These are phyloP conservation scores for Megaptera novaeangliae DNA, from an alignment of 2,113 vertebrate genomes.

Conservation along the genomic window DNA sequence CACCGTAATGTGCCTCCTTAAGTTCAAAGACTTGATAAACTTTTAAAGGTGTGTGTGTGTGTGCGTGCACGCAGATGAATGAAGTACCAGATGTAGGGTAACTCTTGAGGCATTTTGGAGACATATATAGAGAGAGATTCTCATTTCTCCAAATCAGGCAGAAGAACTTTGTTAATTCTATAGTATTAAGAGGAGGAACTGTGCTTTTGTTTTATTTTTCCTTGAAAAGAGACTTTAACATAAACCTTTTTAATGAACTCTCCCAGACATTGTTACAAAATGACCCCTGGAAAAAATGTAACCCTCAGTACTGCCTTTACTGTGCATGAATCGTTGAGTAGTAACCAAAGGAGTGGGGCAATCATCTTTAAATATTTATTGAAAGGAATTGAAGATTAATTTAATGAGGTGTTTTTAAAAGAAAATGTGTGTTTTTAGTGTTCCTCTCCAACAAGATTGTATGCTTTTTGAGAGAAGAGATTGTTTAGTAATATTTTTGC, in stretches of 20 bases:
- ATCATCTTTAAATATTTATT: neutral
- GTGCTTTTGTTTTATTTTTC: neutral
- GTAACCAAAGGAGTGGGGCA: no score
- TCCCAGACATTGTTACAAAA: neutral
- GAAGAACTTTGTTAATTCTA: neutral
- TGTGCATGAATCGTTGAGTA: neutral
- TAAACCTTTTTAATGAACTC: neutral
- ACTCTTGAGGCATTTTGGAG: neutral
- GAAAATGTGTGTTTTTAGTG: neutral
- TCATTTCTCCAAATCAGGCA: neutral
- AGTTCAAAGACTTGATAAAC: neutral
- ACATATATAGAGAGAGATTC: neutral
- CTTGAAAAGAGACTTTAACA: neutral
- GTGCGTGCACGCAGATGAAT: neutral
- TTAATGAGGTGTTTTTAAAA: neutral
- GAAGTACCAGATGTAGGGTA: neutral
- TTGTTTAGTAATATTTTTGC: neutral
- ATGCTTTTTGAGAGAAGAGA: neutral
- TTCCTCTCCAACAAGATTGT: neutral
- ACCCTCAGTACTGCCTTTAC: neutral
- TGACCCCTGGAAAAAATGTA: neutral
- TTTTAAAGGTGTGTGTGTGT: neutral
- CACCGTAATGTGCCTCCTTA: neutral
- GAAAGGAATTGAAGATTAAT: neutral
- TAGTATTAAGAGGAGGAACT: neutral